phyloP scores from a whole-genome alignment of 2,888 invertebrate genomes.

The Zhengitettix transpicula region DNA sequence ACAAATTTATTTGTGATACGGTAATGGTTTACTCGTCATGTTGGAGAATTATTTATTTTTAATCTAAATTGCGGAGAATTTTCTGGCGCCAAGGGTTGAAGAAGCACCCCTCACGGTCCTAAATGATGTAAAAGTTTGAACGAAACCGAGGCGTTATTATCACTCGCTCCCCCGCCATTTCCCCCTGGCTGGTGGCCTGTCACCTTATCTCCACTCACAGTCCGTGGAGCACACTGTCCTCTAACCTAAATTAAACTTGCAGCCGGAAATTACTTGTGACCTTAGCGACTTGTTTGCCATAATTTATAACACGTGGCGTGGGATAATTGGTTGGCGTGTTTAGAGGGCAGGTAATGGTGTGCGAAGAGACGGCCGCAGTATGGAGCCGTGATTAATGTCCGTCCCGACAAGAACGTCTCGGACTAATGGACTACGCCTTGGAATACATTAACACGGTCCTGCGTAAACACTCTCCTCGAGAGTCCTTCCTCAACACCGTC shows the following conservation, averaged over 20 bases:
- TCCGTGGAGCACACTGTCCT: neutral
- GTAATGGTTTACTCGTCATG: too few relatives aligned
- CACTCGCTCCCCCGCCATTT: too few relatives aligned
- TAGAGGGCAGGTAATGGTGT: neutral
- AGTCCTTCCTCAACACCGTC: too few relatives aligned
- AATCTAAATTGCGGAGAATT: too few relatives aligned
- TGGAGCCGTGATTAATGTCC: neutral
- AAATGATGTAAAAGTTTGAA: too few relatives aligned
- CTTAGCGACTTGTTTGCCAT: neutral
- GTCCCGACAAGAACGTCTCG: neutral
- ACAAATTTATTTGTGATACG: too few relatives aligned
- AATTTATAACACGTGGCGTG: neutral
- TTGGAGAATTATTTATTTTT: too few relatives aligned
- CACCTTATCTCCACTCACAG: neutral
- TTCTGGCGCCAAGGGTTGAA: too few relatives aligned
- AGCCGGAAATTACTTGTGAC: neutral
- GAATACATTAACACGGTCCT: too few relatives aligned
- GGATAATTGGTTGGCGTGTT: neutral
- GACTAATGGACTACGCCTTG: neutral
- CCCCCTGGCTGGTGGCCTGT: neutral
- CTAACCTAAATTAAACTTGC: neutral
- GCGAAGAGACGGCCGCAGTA: neutral
- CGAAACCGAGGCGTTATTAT: too few relatives aligned
- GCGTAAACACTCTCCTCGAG: too few relatives aligned
- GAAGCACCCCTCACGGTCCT: too few relatives aligned